Conservation (phyloP, 1,140 invertebrate genomes). For the Apis laboriosa region DNA sequence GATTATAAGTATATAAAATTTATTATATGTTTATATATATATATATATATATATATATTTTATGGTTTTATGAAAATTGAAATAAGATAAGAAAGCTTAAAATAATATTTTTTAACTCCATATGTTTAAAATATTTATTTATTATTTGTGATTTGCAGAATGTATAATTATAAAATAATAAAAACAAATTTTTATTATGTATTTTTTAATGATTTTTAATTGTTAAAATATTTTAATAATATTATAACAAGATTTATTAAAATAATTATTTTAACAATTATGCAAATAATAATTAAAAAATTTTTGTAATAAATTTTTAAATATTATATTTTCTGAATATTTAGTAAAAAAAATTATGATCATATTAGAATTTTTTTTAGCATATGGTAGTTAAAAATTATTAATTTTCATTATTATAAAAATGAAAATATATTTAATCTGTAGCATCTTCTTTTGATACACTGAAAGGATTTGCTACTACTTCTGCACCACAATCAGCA, state of each 20-base stretch:
- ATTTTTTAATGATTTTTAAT: background rate
- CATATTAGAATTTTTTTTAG: background rate
- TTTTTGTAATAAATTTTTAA: background rate
- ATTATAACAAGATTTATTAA: background rate
- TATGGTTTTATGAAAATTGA: slow-evolving; percentile 49
- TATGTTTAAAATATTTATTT: background rate
- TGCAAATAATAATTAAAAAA: background rate
- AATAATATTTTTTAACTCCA: background rate
- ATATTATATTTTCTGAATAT: background rate
- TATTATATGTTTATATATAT: slow-evolving; percentile 14
- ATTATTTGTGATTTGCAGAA: background rate
- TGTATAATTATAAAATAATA: background rate
- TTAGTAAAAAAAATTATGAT: slow-evolving; percentile 3
- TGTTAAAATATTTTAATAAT: background rate
- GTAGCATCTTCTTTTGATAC: slow-evolving; percentile 91
- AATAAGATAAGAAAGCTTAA: slow-evolving; percentile 30
- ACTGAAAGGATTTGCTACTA: slow-evolving; percentile 88
- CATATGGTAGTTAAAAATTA: background rate
- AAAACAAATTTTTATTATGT: background rate
- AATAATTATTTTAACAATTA: background rate
- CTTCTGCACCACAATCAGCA: slow-evolving; percentile 86
- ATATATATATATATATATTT: background rate
- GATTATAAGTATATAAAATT: slow-evolving; percentile 57
- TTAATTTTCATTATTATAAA: background rate
- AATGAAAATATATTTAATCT: slow-evolving; percentile 79